phyloP scores from a whole-genome alignment of 2,113 vertebrate genomes.

The Balaeniceps rex region DNA sequence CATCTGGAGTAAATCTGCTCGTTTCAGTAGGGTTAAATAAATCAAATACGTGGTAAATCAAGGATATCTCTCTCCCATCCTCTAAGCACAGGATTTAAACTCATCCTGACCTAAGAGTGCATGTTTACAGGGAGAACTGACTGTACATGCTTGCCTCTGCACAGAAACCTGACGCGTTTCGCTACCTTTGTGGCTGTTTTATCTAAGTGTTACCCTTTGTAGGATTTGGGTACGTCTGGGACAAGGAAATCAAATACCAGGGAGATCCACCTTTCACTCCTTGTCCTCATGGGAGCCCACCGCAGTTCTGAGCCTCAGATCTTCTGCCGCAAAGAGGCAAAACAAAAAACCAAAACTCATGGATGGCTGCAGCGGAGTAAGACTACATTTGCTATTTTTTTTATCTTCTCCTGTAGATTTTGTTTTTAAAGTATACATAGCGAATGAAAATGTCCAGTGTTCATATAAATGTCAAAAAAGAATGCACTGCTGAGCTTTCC shows the following conservation, averaged over 20 bases:
- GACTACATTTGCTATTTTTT: neutral
- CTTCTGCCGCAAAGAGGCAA: neutral
- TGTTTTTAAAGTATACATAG: fast-evolving
- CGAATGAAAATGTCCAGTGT: fast-evolving
- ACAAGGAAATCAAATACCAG: neutral
- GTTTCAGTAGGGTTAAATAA: neutral
- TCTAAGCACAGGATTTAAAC: neutral
- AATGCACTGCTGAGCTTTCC: neutral
- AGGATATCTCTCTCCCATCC: neutral
- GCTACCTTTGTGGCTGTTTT: fast-evolving
- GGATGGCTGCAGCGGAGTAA: neutral
- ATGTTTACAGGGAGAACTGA: neutral
- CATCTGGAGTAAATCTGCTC: neutral
- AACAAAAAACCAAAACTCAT: fast-evolving
- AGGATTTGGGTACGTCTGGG: neutral
- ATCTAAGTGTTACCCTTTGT: fast-evolving
- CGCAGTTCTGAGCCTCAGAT: fast-evolving
- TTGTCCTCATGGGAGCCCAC: neutral
- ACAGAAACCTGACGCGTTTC: fast-evolving
- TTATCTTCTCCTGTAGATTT: neutral
- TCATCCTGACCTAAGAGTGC: neutral
- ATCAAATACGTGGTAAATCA: neutral
- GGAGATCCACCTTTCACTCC: neutral
- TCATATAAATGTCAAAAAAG: no score
- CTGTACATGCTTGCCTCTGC: no score